Percentiles rank a stretch among this genome's conserved stretches.
phyloP scores from a whole-genome alignment of 2,797 vertebrate genomes.

The Characodon lateralis region DNA sequence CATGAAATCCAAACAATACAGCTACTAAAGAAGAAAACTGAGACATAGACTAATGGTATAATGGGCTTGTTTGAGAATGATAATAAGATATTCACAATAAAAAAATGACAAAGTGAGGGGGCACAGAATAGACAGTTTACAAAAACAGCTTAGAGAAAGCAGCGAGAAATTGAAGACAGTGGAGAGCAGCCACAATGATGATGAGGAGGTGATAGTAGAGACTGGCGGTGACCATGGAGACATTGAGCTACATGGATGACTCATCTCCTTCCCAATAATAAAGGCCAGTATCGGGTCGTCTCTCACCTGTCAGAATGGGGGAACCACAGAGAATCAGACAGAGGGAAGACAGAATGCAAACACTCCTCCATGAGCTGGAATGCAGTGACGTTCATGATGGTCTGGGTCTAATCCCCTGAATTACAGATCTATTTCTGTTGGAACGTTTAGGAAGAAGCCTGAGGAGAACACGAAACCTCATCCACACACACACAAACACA shows the following conservation, averaged over 20 bases:
- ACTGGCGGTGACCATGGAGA: conserved; percentile 50
- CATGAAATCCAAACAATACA: not conserved
- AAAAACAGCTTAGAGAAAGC: not conserved
- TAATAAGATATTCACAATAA: not conserved
- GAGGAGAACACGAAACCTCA: conserved; percentile 5
- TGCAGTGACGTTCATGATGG: not conserved
- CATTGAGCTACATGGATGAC: conserved; percentile 32
- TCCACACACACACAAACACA: not conserved
- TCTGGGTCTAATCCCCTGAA: conserved; percentile 11
- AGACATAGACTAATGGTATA: not conserved
- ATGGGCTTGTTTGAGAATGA: not conserved
- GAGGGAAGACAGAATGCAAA: not conserved
- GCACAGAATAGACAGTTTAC: not conserved
- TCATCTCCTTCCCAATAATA: conserved; percentile 44
- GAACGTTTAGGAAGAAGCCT: not conserved
- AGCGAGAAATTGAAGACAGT: not conserved
- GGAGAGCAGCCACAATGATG: not conserved
- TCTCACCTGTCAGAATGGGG: conserved; percentile 34
- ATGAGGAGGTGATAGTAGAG: conserved; percentile 3
- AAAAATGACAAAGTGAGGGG: not conserved
- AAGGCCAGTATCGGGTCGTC: conserved; percentile 20
- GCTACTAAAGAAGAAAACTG: not conserved
- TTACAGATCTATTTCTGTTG: conserved; percentile 4
- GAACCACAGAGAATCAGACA: not conserved
- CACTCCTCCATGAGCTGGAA: conserved; percentile 16